A percentile compares a stretch with the other conserved stretches of the same genome.
Evolutionary conservation across 2,113 vertebrate species (phyloP).

Genomic region (Coptodon bakossiorum): DNA sequence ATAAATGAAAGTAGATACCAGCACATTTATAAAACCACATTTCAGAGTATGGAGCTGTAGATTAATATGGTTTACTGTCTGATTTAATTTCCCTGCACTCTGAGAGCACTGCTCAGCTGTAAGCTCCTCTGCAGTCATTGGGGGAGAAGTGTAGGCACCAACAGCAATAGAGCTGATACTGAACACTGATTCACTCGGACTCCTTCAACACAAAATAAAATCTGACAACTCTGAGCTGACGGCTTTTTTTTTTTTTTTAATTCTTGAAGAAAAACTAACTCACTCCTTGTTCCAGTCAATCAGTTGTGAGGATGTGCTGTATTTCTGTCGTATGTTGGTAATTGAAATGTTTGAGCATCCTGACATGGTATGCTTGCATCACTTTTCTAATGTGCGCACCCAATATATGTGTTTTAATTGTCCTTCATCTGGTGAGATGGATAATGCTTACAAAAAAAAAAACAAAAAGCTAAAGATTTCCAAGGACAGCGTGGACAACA

Average conservation of each 20-base stretch:
- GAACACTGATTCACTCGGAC: neutral
- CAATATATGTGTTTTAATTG: neutral
- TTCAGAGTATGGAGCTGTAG: neutral
- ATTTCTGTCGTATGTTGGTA: neutral
- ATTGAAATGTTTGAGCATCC: neutral
- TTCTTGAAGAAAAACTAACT: neutral
- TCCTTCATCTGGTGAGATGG: neutral
- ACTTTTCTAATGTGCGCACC: neutral
- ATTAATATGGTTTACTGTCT: neutral
- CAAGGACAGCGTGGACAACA: neutral
- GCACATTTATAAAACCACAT: neutral
- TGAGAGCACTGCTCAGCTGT: neutral
- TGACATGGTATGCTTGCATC: accelerated
- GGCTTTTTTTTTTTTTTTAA: neutral
- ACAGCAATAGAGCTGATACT: neutral
- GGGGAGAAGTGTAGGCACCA: neutral
- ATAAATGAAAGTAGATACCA: neutral
- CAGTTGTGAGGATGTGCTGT: neutral
- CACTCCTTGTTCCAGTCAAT: neutral
- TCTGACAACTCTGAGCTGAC: neutral
- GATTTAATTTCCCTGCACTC: neutral
- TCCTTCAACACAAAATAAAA: neutral
- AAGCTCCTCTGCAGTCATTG: neutral
- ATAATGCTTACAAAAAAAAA: neutral
- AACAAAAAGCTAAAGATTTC: neutral